Evolutionary conservation across 2,888 invertebrate genomes (phyloP).

Genomic region (Tachina lurida): DNA sequence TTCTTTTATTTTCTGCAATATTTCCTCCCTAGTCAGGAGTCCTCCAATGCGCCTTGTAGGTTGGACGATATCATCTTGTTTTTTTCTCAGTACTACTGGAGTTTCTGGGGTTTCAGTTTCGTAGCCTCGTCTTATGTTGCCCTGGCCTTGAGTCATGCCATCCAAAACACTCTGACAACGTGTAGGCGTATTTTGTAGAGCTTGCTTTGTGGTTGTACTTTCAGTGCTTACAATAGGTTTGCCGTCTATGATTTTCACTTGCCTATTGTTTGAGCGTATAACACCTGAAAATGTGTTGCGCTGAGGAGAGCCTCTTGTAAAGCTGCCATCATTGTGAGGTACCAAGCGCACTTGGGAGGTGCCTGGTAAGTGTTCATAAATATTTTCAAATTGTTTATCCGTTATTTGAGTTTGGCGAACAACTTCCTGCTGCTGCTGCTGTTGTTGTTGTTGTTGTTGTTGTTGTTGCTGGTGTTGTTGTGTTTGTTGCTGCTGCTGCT

Average conservation of each 20-base stretch:
- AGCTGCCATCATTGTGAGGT: conserved; percentile 74
- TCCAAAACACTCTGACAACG: conserved; percentile 82
- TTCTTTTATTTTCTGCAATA: conserved; percentile 81
- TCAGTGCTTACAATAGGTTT: conserved; percentile 72
- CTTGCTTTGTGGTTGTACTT: conserved; percentile 20
- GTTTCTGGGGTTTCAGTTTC: conserved; percentile 77
- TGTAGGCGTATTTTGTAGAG: conserved; percentile 71
- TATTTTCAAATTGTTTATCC: conserved; percentile 75
- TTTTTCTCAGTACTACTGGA: conserved; percentile 75
- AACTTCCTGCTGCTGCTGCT: conserved; percentile 68
- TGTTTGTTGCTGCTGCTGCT: conserved; percentile 72
- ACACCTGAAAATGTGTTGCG: conserved; percentile 81
- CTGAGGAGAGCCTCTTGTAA: conserved; percentile 79
- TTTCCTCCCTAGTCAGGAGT: conserved; percentile 80
- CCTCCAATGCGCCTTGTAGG: conserved; percentile 76
- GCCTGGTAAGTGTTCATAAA: conserved; percentile 78
- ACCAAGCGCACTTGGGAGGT: conserved; percentile 65
- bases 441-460: conserved; percentile 73
- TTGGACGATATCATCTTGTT: conserved; percentile 60
- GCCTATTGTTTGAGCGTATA: conserved; percentile 76
- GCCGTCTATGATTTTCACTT: conserved; percentile 78
- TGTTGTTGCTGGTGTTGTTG: conserved; percentile 73
- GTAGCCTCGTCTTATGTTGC: conserved; percentile 73
- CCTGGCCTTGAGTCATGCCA: conserved; percentile 73
- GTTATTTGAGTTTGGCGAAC: conserved; percentile 29